Conservation (phyloP, 2,888 invertebrate genomes). For the Gymnoscelis rufifasciata region DNA sequence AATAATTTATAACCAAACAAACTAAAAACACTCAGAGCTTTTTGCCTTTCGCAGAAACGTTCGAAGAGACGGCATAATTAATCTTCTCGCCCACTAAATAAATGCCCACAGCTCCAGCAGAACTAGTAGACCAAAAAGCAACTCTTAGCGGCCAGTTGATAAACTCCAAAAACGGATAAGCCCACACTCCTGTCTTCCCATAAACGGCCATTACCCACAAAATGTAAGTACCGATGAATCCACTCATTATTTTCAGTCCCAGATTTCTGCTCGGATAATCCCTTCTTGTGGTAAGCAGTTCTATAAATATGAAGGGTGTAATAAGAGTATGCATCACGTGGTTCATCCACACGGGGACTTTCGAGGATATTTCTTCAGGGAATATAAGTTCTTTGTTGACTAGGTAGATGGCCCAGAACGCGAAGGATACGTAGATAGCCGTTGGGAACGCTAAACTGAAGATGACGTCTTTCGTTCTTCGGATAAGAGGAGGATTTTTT, state of each 20-base stretch:
- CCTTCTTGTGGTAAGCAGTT: slow-evolving; percentile 84
- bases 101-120: slow-evolving; percentile 76
- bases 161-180: slow-evolving; percentile 91
- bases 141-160: slow-evolving; percentile 83
- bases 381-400: slow-evolving; percentile 93
- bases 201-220: slow-evolving; percentile 85
- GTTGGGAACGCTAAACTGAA: slow-evolving; percentile 86
- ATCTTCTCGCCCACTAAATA: slow-evolving; percentile 86
- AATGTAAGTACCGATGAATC: slow-evolving; percentile 82
- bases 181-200: slow-evolving; percentile 87
- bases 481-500: slow-evolving; percentile 80
- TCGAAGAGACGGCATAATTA: slow-evolving; percentile 82
- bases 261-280: slow-evolving; percentile 83
- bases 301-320: slow-evolving; percentile 85
- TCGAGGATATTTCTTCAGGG: slow-evolving; percentile 84
- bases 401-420: slow-evolving; percentile 91
- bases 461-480: slow-evolving; percentile 82
- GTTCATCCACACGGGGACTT: slow-evolving; percentile 91
- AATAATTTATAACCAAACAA: too few species aligned
- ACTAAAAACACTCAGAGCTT: not conserved
- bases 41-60: slow-evolving; percentile 14
- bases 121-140: slow-evolving; percentile 81
- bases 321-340: slow-evolving; percentile 93
- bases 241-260: slow-evolving; percentile 78
- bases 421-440: slow-evolving; percentile 87